Conservation (phyloP, 2,797 vertebrate species). For the Petrocephalus sullivani region DNA sequence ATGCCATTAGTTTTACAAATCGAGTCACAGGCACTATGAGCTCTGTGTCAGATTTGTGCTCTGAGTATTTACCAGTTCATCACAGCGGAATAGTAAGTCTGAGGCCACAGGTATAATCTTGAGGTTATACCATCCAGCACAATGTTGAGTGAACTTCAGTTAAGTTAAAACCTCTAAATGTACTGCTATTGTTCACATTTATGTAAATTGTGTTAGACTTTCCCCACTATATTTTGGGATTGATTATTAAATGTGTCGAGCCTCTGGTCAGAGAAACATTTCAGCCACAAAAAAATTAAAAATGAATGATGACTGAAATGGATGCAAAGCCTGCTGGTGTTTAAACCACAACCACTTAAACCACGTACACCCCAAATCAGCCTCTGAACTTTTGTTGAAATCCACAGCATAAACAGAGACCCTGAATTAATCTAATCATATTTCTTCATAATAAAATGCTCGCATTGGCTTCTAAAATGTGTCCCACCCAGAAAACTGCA, state of each 20-base stretch:
- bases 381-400: neutral
- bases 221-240: neutral
- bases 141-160: neutral
- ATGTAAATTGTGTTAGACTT: neutral
- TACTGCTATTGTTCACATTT: neutral
- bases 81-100: neutral
- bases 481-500: neutral
- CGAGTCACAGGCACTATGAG: slow-evolving; percentile 14
- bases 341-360: neutral
- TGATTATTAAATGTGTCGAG: neutral
- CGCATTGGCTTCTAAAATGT: neutral
- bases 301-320: neutral
- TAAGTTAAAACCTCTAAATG: neutral
- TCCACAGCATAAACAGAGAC: neutral
- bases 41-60: slow-evolving; percentile 8
- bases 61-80: slow-evolving; percentile 17
- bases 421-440: neutral
- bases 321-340: neutral
- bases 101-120: neutral
- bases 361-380: neutral
- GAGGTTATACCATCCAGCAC: neutral
- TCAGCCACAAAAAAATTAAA: neutral
- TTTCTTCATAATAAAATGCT: neutral
- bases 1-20: slow-evolving; percentile 22
- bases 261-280: neutral